Evolutionary conservation across 2,113 vertebrate genomes (phyloP), one percentile per base, ranked within the genome.

Genomic region (Empidonax alnorum): DNA sequence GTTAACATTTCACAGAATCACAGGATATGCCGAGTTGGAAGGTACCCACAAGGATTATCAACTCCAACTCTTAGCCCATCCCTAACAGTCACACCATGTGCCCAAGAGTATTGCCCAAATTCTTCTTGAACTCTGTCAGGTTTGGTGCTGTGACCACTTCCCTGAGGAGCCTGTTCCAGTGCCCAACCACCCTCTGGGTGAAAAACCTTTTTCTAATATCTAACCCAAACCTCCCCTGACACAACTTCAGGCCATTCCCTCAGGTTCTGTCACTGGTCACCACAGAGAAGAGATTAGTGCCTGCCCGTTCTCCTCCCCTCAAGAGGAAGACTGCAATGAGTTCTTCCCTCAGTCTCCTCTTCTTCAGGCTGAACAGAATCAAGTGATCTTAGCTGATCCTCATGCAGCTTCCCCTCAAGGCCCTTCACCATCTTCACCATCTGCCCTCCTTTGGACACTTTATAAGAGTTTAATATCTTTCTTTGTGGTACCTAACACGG

Each of bases 1-100:
- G 41, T 90, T 96, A 97, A 83, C 62, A 89, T 92, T 97, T 96
- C 82, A 91, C 35, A 62, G 59, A 62, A 62, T 28, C 59, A 62
- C 8, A 12, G 35, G 39, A 39, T 62, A 62, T 62, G 35, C 24
- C 7, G 17, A 12, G 25, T 27, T 39, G 59, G 35, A 39, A 39
- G 16, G 16, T 25, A 59, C 14, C 13, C 14, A 35, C 8, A 35
- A 35, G 56, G 10, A 19, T 28, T 27, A 62, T 39, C 11, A 7
- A 28, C 10, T 39, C 11, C 59, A 62, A 28, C 59, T 39, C 25
- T 27, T 28, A 19, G 35, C 59, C 22, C 16, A 27, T 18, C 24
- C 24, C 35, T 10, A 39, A 62, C 17, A 62, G 59, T 62, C 35
- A 28, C 17, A 39, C 24, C 16, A 39, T 39, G 35, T 61, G 16